Evolutionary conservation across 1,140 invertebrate species (phyloP).

Genomic region (Berghia stephanieae): DNA sequence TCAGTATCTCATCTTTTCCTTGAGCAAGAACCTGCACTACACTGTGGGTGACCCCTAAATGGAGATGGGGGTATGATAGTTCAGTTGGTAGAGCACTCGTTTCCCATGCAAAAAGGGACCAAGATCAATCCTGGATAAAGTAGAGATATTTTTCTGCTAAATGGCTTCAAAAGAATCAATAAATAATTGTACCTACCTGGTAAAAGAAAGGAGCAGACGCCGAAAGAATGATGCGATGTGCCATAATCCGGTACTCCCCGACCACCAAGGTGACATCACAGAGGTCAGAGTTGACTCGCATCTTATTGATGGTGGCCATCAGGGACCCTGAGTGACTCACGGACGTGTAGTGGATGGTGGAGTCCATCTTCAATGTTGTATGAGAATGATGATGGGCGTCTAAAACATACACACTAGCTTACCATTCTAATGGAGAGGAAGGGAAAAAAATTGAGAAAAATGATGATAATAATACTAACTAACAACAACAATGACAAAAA

Average conservation of each 20-base stretch:
- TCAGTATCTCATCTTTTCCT: no score
- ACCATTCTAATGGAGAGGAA: no score
- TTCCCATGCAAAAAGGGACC: no score
- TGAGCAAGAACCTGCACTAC: neutral
- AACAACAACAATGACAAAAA: no score
- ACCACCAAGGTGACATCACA: constrained; percentile 84
- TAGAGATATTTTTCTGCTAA: no score
- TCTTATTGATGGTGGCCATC: constrained; percentile 53
- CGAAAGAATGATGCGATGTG: constrained; percentile 84
- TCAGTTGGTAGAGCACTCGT: no score
- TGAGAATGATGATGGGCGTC: no score
- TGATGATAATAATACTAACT: no score
- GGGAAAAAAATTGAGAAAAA: neutral
- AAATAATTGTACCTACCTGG: constrained; percentile 35
- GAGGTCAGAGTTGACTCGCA: constrained; percentile 78
- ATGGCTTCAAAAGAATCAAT: constrained; percentile 22
- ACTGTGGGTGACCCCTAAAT: neutral
- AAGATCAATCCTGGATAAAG: no score
- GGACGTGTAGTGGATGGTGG: constrained; percentile 50
- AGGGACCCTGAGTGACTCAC: constrained; percentile 48
- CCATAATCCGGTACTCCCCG: constrained; percentile 80
- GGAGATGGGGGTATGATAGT: neutral
- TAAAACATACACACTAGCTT: no score
- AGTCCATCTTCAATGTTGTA: constrained; percentile 42
- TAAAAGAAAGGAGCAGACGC: constrained; percentile 81